These are phyloP conservation scores for Synanthedon formicaeformis DNA, from an alignment of 2,888 invertebrate species.

Conservation along the genomic window DNA sequence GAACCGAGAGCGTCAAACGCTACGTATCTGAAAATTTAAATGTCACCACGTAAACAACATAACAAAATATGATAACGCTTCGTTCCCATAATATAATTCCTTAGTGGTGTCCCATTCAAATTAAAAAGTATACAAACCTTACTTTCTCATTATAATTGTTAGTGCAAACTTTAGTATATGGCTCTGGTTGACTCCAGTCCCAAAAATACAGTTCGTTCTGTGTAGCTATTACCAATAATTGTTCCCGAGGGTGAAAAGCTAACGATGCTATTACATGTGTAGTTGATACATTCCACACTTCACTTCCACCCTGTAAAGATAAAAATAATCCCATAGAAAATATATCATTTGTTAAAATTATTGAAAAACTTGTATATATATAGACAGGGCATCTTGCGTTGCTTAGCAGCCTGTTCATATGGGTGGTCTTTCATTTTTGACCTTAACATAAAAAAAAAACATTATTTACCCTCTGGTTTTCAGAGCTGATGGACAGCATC, in stretches of 20 bases:
- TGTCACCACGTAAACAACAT: too few species aligned
- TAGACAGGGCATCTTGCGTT: too few species aligned
- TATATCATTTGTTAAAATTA: too few species aligned
- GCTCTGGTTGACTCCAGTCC: conserved; percentile 86
- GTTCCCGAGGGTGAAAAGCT: conserved; percentile 87
- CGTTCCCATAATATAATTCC: not conserved
- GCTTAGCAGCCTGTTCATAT: too few species aligned
- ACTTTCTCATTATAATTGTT: conserved; percentile 84
- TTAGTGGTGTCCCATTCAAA: not conserved
- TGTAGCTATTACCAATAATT: conserved; percentile 87
- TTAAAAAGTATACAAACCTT: conserved; percentile 61
- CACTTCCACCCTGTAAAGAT: conserved; percentile 80
- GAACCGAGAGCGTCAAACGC: conserved; percentile 86
- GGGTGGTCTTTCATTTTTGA: too few species aligned
- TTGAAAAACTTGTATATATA: too few species aligned
- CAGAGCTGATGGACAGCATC: too few species aligned
- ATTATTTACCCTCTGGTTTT: too few species aligned
- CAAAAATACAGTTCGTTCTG: conserved; percentile 88
- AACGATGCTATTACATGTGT: conserved; percentile 86
- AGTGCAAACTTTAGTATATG: conserved; percentile 82
- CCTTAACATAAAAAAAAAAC: too few species aligned
- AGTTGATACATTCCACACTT: conserved; percentile 81
- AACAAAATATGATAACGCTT: too few species aligned
- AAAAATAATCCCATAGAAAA: too few species aligned
- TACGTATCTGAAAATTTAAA: conserved; percentile 75